phyloP scores from a whole-genome alignment of 2,888 invertebrate species.

The Portevinia maculata region DNA sequence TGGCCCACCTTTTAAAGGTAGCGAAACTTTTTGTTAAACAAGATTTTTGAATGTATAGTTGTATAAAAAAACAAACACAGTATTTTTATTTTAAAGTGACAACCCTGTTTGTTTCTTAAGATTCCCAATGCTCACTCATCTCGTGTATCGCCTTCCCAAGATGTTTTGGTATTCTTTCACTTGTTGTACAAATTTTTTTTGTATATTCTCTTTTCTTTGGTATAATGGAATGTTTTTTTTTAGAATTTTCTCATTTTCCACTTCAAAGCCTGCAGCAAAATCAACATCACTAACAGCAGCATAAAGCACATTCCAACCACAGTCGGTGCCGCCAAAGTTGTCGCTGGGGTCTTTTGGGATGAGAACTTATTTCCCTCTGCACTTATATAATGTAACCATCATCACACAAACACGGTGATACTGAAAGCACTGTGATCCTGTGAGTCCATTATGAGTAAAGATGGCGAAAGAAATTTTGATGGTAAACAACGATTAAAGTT shows the following conservation, averaged over 20 bases:
- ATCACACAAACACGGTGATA: conserved; percentile 5
- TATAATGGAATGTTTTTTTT: conserved; percentile 61
- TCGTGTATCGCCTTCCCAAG: conserved; percentile 14
- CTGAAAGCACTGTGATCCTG: conserved; percentile 26
- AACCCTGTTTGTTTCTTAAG: conserved; percentile 23
- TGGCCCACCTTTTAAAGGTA: too few relatives aligned
- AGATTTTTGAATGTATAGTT: too few relatives aligned
- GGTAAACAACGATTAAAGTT: conserved; percentile 82
- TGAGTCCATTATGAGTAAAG: conserved; percentile 71
- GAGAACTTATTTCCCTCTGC: conserved; percentile 67
- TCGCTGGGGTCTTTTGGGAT: conserved; percentile 48
- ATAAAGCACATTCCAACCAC: conserved; percentile 52
- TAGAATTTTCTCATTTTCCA: conserved; percentile 66
- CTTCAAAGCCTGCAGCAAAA: conserved; percentile 67
- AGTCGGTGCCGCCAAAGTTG: conserved; percentile 8
- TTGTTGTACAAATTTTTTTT: background rate
- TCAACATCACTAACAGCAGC: conserved; percentile 65
- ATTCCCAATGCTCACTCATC: conserved; percentile 6
- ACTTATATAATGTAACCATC: conserved; percentile 56
- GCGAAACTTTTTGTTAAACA: too few relatives aligned
- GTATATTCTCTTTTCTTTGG: conserved; percentile 25
- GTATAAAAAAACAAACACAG: background rate
- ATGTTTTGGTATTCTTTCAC: conserved; percentile 34
- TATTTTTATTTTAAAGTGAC: conserved; percentile 9
- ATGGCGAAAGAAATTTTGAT: conserved; percentile 80